Evolutionary conservation across 2,888 invertebrate genomes (phyloP).

Genomic region (Exephanes ischioxanthus): DNA sequence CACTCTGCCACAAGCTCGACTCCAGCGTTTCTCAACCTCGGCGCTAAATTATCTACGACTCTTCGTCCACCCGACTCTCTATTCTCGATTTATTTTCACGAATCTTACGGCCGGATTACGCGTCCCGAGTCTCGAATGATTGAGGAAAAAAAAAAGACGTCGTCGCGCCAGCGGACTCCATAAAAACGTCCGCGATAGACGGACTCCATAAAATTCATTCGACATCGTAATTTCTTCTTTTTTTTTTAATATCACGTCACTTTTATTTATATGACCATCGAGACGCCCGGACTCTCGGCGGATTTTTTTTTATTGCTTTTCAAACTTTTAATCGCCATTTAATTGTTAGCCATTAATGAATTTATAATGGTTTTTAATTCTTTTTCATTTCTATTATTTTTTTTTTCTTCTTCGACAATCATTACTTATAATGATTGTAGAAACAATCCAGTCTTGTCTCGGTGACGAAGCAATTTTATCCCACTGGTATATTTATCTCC

Average conservation of each 20-base stretch:
- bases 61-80: background rate
- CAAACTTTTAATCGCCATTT: background rate
- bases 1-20: constrained; percentile 64
- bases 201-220: constrained; percentile 23
- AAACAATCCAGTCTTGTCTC: too few relatives aligned
- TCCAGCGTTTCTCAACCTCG: constrained; percentile 75
- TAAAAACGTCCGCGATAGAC: background rate
- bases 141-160: background rate
- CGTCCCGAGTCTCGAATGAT: background rate
- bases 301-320: background rate
- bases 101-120: background rate
- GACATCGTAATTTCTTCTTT: background rate
- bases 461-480: too few relatives aligned
- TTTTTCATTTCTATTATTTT: background rate
- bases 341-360: background rate
- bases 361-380: background rate
- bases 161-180: background rate
- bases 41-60: background rate
- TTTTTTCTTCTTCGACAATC: background rate
- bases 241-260: background rate
- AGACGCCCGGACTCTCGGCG: background rate
- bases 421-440: background rate
- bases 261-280: background rate
- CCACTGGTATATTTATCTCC: too few relatives aligned
- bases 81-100: constrained; percentile 11